Conservation (phyloP, 2,888 invertebrate genomes). For the Auanema freiburgensis region DNA sequence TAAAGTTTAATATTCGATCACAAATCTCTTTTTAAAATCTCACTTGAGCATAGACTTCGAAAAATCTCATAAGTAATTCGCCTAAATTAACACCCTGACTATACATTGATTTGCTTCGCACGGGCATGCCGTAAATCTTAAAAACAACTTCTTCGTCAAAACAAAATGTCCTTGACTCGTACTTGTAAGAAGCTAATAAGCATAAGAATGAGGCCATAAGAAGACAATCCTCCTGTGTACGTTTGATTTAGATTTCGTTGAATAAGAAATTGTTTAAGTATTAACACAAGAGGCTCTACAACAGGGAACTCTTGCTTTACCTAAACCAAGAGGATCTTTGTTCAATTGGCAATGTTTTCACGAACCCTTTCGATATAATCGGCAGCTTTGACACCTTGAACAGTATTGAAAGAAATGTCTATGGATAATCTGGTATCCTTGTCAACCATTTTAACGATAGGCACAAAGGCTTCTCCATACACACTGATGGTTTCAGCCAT, state of each 20-base stretch:
- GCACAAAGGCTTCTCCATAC: slow-evolving; percentile 94
- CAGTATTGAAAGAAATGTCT: slow-evolving; percentile 99
- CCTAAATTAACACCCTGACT: slow-evolving; percentile 76
- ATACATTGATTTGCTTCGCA: slow-evolving; percentile 26
- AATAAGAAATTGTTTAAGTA: slow-evolving; percentile 95
- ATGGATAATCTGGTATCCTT: slow-evolving; percentile 80
- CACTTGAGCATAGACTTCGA: slow-evolving; percentile 67
- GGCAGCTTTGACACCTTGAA: slow-evolving; percentile 93
- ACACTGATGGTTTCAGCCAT: slow-evolving; percentile 75
- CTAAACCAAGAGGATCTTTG: slow-evolving; percentile 21
- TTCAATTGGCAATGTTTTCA: too few species aligned
- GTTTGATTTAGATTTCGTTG: slow-evolving; percentile 98
- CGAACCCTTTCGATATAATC: slow-evolving; percentile 68
- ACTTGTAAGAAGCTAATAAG: slow-evolving; percentile 92
- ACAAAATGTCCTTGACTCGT: neutral
- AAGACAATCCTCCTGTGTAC: slow-evolving; percentile 98
- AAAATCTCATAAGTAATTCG: slow-evolving; percentile 62
- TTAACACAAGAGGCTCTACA: slow-evolving; percentile 89
- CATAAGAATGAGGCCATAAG: slow-evolving; percentile 96
- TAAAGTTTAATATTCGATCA: neutral
- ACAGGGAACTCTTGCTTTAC: slow-evolving; percentile 74
- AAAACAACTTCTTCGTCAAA: slow-evolving; percentile 11
- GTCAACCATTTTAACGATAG: slow-evolving; percentile 84
- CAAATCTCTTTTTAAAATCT: neutral
- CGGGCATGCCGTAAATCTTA: slow-evolving; percentile 36